Evolutionary conservation across 2,888 invertebrate species (phyloP), one percentile per base, ranked within the genome.

Genomic region (Argyresthia goedartella): DNA sequence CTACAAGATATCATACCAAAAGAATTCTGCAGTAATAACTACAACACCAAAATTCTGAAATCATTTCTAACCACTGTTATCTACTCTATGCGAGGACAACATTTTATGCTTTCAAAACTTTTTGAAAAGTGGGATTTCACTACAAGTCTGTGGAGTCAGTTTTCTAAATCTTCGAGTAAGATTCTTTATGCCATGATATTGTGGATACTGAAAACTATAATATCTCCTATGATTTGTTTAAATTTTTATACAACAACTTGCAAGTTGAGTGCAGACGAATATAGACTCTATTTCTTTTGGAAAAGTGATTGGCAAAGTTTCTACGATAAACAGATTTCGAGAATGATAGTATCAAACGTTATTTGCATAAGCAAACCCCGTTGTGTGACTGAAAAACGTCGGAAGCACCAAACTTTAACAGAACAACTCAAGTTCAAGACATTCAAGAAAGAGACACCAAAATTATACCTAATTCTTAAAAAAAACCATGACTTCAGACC

Each of bases 241-340:
- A 81, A 79, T 56, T 87, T 82, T 63, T 78, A 81, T 67, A 79
- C 86, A 6, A 82, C 87, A 14, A 76, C 79, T 45, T 76, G 77
- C 49, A 84, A 82, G 69, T 56, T 79, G 10, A 76, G 82, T 58
- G 59, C 66, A 1, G 76, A 87, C 65, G 81, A 86, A 62, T 74
- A 81, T 56, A 82, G 79, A 62, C 67, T 87, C 35, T 66, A 76
- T 65, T 87, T 69, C 57, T 86, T 82, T 61, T 74, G 73, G 69
- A 86, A 81, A 67, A 59, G 65, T 48, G 66, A 79, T 43, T 87
- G 87, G 87, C 87, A 87, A 60, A 76, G 81, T 55, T 81, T 76
- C 59, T 82, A 77, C 63, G 81, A 86, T 51, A 75, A 67, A 58
- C 71, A 75, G 53, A 62, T 87, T 39, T 66, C 68, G 9, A 65